phyloP scores from a whole-genome alignment of 2,797 vertebrate genomes.

The Pitangus sulphuratus region DNA sequence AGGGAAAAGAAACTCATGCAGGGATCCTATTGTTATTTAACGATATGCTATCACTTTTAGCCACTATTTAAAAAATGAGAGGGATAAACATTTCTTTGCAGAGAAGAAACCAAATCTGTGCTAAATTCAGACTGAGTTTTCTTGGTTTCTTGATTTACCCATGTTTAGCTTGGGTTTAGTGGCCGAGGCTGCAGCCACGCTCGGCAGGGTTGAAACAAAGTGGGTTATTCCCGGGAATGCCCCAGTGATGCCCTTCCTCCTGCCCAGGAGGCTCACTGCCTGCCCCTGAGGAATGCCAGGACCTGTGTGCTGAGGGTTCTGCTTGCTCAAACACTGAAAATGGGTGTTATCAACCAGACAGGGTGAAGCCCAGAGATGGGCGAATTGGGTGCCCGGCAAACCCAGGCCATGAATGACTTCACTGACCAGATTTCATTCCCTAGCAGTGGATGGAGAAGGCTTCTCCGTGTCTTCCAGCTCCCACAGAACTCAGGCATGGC shows the following conservation, averaged over 20 bases:
- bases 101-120: rapidly evolving
- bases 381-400: background rate
- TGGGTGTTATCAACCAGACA: background rate
- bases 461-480: background rate
- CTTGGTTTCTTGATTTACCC: background rate
- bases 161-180: background rate
- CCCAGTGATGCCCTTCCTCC: background rate
- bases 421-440: background rate
- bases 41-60: background rate
- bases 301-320: background rate
- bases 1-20: background rate
- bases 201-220: background rate
- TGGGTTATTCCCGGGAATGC: background rate
- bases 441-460: background rate
- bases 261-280: background rate
- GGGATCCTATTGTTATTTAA: background rate
- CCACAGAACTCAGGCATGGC: background rate
- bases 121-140: background rate
- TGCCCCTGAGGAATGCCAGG: background rate
- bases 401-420: background rate
- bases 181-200: rapidly evolving
- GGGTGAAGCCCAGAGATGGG: background rate
- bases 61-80: background rate
- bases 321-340: background rate
- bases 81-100: background rate